These are phyloP conservation scores for Wiebesia pumilae DNA, from an alignment of 1,140 invertebrate genomes.

Conservation along the genomic window DNA sequence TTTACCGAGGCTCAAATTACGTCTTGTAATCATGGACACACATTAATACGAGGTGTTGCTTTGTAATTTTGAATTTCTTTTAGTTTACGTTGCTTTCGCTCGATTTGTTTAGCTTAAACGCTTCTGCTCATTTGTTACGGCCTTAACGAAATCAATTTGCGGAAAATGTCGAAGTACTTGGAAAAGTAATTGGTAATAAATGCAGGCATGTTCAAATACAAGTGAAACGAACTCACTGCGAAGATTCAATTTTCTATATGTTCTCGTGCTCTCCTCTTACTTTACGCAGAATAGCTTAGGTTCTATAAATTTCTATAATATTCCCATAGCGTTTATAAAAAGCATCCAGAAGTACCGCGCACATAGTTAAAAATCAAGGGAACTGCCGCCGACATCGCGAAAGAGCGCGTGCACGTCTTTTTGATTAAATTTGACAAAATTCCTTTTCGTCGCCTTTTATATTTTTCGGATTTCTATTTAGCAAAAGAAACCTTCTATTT, in stretches of 20 bases:
- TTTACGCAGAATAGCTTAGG: neutral
- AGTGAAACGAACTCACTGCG: neutral
- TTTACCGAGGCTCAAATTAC: constrained; percentile 9
- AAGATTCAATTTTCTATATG: neutral
- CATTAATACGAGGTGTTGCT: neutral
- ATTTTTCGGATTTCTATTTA: constrained; percentile 1
- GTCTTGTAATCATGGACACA: neutral
- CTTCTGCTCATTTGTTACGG: no score
- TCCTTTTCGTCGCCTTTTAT: neutral
- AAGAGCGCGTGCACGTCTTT: neutral
- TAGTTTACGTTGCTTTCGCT: no score
- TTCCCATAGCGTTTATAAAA: neutral
- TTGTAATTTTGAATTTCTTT: neutral
- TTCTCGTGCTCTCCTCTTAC: neutral
- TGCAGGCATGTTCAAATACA: no score
- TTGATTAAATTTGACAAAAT: neutral
- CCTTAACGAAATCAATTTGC: no score
- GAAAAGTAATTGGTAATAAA: no score
- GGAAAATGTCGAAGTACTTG: no score
- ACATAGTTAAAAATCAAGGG: neutral
- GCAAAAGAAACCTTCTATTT: neutral
- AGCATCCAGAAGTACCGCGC: neutral
- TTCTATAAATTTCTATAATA: neutral
- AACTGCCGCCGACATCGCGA: neutral
- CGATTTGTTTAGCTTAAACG: no score